These are phyloP conservation scores for Sebastolobus altivelis DNA, from an alignment of 2,797 vertebrate genomes.

Conservation along the genomic window DNA sequence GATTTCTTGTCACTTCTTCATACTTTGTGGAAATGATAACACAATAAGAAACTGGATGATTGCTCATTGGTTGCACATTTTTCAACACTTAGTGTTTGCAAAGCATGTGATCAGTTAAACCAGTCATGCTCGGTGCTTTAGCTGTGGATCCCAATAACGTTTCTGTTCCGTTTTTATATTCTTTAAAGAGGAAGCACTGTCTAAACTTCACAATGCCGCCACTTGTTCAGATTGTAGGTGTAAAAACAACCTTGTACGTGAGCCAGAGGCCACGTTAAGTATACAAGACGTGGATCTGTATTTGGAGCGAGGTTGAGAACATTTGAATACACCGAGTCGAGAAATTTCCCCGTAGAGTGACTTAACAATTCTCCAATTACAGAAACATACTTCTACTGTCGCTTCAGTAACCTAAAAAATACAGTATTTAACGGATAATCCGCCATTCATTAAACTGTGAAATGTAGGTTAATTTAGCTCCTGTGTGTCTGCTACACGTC, in stretches of 20 bases:
- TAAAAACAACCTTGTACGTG: background rate
- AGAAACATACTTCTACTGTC: background rate
- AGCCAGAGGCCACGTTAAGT: background rate
- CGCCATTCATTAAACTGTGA: background rate
- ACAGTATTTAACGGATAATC: background rate
- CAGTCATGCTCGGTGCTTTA: too few relatives aligned
- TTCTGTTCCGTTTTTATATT: too few relatives aligned
- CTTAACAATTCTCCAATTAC: background rate
- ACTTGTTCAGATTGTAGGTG: background rate
- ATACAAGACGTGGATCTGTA: background rate
- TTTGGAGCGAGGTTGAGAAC: too few relatives aligned
- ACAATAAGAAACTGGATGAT: too few relatives aligned
- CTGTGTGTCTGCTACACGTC: background rate
- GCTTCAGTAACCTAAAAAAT: background rate
- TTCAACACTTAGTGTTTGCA: too few relatives aligned
- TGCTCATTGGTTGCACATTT: too few relatives aligned
- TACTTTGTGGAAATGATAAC: too few relatives aligned
- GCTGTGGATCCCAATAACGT: too few relatives aligned
- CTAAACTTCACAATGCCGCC: background rate
- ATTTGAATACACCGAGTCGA: background rate
- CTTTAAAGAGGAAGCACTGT: background rate
- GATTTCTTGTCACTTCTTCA: too few relatives aligned
- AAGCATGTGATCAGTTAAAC: too few relatives aligned
- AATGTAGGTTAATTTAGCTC: background rate
- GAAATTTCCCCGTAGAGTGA: background rate